Evolutionary conservation across 2,888 invertebrate species (phyloP).

Genomic region (Glyphotaelius pellucidus): DNA sequence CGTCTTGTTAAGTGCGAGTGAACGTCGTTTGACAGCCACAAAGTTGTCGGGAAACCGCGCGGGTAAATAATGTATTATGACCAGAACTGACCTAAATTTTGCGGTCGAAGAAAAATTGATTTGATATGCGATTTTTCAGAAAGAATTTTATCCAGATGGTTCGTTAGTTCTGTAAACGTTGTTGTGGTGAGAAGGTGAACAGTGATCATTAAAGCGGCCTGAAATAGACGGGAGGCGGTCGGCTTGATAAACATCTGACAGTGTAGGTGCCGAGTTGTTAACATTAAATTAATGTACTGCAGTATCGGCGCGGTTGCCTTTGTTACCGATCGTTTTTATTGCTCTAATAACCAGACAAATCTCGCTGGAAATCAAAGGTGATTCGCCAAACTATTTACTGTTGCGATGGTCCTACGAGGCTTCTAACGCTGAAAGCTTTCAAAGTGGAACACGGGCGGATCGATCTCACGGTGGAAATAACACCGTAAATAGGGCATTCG

Average conservation of each 20-base stretch:
- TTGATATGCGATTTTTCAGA: conserved; percentile 22
- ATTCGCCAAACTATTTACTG: conserved; percentile 4
- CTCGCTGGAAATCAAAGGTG: conserved; percentile 13
- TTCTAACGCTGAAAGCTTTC: conserved; percentile 9
- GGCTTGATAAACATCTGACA: conserved; percentile 62
- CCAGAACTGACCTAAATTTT: conserved; percentile 8
- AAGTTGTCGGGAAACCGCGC: conserved; percentile 22
- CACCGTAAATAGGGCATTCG: conserved; percentile 20
- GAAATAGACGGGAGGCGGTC: conserved; percentile 58
- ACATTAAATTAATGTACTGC: conserved; percentile 55
- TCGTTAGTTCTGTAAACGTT: conserved; percentile 28
- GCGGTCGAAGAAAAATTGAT: neutral
- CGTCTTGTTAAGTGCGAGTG: conserved; percentile 7
- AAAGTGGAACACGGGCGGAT: conserved; percentile 52
- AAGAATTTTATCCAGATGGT: conserved; percentile 2
- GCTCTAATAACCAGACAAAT: conserved; percentile 33
- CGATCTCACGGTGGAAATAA: conserved; percentile 51
- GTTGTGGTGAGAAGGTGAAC: conserved; percentile 57
- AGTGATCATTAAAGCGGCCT: conserved; percentile 58
- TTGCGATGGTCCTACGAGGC: neutral
- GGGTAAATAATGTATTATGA: neutral
- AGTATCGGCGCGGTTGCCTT: conserved; percentile 51
- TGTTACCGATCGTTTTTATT: conserved; percentile 47
- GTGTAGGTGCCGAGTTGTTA: conserved; percentile 47
- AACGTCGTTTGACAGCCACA: conserved; percentile 36